Evolutionary conservation across 1,140 invertebrate genomes (phyloP).

Genomic region (Calliopsis andreniformis): DNA sequence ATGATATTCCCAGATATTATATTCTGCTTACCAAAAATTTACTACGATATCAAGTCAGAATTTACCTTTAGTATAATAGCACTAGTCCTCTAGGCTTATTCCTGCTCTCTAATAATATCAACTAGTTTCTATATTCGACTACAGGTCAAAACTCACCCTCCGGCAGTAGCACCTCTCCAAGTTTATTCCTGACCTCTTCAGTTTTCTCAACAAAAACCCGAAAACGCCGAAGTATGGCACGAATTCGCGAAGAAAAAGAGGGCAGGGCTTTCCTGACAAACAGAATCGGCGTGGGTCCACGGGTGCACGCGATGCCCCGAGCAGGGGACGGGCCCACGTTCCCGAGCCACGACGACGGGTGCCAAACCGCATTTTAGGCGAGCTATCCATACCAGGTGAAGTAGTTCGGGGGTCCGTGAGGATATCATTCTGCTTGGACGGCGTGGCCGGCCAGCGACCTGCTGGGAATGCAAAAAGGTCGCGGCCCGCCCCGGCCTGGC

Average conservation of each 20-base stretch:
- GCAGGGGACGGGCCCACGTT: constrained; percentile 35
- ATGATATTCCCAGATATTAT: too few relatives aligned
- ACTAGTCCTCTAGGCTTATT: too few relatives aligned
- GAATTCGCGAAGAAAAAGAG: constrained; percentile 1
- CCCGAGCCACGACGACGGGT: constrained; percentile 50
- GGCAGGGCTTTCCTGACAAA: constrained; percentile 35
- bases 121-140: too few relatives aligned
- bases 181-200: too few relatives aligned
- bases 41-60: too few relatives aligned
- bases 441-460: not conserved
- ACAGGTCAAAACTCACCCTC: too few relatives aligned
- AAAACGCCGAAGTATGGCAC: not conserved
- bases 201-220: not conserved
- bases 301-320: constrained; percentile 8
- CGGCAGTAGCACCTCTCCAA: too few relatives aligned
- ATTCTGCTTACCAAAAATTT: too few relatives aligned
- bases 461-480: constrained; percentile 64
- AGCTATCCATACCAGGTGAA: constrained; percentile 64
- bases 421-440: constrained; percentile 52
- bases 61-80: too few relatives aligned
- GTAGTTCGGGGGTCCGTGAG: constrained; percentile 35
- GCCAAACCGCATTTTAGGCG: constrained; percentile 66
- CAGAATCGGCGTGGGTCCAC: constrained; percentile 17
- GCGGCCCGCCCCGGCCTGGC: constrained; percentile 49
- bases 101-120: too few relatives aligned